These are phyloP conservation scores for Antheraea assamensis DNA, from an alignment of 2,888 invertebrate genomes.

Conservation along the genomic window DNA sequence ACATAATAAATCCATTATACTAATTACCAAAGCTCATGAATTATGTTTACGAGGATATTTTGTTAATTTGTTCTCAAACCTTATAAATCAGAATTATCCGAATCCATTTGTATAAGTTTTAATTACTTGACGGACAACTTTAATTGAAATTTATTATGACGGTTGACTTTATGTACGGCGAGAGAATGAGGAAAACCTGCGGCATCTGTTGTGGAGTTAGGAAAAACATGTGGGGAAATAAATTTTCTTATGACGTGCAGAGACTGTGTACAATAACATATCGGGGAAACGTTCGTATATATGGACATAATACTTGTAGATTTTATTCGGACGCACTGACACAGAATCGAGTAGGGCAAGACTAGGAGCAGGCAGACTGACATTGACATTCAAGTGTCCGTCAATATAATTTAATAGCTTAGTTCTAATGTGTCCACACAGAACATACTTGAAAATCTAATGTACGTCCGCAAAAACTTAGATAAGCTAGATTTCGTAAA, in stretches of 20 bases:
- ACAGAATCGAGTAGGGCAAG: background rate
- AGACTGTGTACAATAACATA: slow-evolving; percentile 6
- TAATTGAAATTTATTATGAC: slow-evolving; percentile 22
- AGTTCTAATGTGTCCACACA: no score
- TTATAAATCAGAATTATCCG: slow-evolving; percentile 24
- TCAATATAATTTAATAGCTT: background rate
- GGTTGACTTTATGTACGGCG: slow-evolving; percentile 2
- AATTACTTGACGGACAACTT: slow-evolving; percentile 21
- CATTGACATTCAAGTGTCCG: background rate
- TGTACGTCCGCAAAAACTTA: no score
- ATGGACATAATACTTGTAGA: background rate
- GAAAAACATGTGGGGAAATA: slow-evolving; percentile 1
- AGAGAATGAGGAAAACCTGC: slow-evolving; percentile 8
- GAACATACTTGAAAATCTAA: no score
- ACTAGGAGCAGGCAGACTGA: background rate
- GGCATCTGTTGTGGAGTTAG: background rate
- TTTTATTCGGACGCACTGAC: background rate
- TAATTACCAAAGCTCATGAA: slow-evolving; percentile 16
- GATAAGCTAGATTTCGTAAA: no score
- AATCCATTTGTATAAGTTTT: slow-evolving; percentile 24
- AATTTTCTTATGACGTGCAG: slow-evolving; percentile 1
- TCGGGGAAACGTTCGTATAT: background rate
- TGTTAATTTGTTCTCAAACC: slow-evolving; percentile 16
- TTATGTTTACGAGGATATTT: slow-evolving; percentile 15
- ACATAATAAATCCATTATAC: slow-evolving; percentile 10